phyloP scores from a whole-genome alignment of 2,113 vertebrate species.

The Neogobius melanostomus region DNA sequence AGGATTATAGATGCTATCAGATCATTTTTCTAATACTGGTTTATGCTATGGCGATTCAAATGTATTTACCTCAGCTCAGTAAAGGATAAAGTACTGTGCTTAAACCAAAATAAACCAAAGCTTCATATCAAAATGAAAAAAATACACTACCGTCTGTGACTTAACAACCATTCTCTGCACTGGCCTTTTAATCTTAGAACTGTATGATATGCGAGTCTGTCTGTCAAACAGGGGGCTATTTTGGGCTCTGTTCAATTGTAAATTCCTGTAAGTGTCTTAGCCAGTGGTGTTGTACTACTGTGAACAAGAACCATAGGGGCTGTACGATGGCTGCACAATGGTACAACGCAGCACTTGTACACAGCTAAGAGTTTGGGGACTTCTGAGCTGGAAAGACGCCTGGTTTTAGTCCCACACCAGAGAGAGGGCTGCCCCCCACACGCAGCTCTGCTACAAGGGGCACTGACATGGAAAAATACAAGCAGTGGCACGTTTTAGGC shows the following conservation, averaged over 20 bases:
- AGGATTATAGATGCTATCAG: conserved; percentile 71
- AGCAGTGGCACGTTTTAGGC: conserved; percentile 59
- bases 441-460: conserved; percentile 59
- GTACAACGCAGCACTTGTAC: conserved; percentile 60
- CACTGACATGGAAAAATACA: conserved; percentile 74
- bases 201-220: conserved; percentile 11
- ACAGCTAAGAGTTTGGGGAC: conserved; percentile 47
- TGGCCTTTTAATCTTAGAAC: conserved; percentile 32
- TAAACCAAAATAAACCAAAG: conserved; percentile 44
- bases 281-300: conserved; percentile 53
- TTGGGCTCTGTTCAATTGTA: conserved; percentile 36
- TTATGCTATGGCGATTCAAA: conserved; percentile 55
- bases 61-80: conserved; percentile 65
- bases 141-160: conserved; percentile 16
- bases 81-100: conserved; percentile 17
- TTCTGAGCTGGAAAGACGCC: conserved; percentile 64
- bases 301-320: conserved; percentile 56
- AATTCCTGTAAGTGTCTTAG: conserved; percentile 38
- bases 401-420: conserved; percentile 55
- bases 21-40: conserved; percentile 68
- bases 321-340: conserved; percentile 17
- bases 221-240: conserved; percentile 41
- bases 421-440: conserved; percentile 63
- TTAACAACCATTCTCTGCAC: conserved; percentile 12
- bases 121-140: conserved; percentile 34